Evolutionary conservation across 2,888 invertebrate species (phyloP).

Genomic region (Orchesellides sinensis): DNA sequence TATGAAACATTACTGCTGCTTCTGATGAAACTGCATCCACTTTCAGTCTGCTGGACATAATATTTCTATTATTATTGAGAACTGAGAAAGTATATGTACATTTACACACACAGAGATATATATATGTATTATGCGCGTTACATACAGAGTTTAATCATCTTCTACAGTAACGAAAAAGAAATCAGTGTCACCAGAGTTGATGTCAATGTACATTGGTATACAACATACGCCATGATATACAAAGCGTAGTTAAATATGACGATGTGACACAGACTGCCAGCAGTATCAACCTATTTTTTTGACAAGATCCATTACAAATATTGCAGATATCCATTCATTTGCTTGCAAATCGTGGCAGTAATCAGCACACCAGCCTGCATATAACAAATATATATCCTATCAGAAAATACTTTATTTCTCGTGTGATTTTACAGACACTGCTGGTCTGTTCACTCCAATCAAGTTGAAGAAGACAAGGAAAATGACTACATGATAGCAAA

Average conservation of each 20-base stretch:
- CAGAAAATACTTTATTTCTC: too few species aligned
- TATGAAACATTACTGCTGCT: not conserved
- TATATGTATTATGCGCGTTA: not conserved
- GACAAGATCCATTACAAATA: constrained; percentile 1
- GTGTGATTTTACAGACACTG: too few species aligned
- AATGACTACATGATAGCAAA: too few species aligned
- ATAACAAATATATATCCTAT: too few species aligned
- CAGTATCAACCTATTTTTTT: not conserved
- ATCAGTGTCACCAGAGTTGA: constrained; percentile 34
- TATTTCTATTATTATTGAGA: too few species aligned
- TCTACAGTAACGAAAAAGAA: not conserved
- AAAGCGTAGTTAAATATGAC: not conserved
- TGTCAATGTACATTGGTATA: not conserved
- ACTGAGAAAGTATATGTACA: not conserved
- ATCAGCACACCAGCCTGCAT: not conserved
- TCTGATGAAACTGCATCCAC: constrained; percentile 34
- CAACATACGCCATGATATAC: too few species aligned
- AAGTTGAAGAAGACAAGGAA: too few species aligned
- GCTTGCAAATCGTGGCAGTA: not conserved
- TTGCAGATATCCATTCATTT: constrained; percentile 12
- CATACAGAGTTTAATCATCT: constrained; percentile 8
- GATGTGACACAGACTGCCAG: not conserved
- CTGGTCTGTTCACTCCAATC: too few species aligned
- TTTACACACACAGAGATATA: not conserved
- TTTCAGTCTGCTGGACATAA: constrained; percentile 36